Percentiles rank a stretch among this genome's conserved stretches.
Conservation (phyloP, 2,113 vertebrate genomes). For the Myiozetetes cayanensis region DNA sequence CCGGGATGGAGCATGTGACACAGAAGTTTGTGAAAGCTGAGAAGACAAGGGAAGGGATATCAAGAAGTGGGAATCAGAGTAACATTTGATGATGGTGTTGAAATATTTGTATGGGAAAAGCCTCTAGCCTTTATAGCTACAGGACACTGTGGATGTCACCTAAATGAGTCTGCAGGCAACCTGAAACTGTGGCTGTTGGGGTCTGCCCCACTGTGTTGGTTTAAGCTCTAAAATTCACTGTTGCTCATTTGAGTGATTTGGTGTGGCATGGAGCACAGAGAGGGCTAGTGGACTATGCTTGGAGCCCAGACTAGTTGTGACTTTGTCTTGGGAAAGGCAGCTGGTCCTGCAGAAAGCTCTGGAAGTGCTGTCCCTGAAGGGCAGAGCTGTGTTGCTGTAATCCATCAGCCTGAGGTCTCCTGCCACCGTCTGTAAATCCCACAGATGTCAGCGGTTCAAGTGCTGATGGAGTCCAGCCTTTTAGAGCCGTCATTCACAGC, state of each 20-base stretch:
- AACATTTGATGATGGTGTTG: background rate
- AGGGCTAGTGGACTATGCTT: accelerated
- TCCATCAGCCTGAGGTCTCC: background rate
- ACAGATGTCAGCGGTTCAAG: background rate
- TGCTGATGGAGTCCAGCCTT: conserved; percentile 21
- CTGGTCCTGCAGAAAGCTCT: background rate
- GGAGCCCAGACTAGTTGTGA: background rate
- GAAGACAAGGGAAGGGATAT: background rate
- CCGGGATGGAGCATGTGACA: background rate
- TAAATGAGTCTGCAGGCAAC: background rate
- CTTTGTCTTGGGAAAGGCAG: background rate
- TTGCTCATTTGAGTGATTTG: background rate
- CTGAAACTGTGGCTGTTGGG: background rate
- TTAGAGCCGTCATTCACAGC: background rate
- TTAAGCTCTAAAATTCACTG: background rate
- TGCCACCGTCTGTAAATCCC: background rate
- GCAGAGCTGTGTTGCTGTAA: background rate
- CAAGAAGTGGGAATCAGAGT: background rate
- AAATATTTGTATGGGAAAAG: background rate
- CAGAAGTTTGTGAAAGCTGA: background rate
- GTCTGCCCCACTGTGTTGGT: background rate
- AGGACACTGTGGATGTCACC: background rate
- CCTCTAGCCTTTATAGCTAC: background rate
- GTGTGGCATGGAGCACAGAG: background rate
- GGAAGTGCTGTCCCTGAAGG: background rate